Evolutionary conservation across 2,797 vertebrate species (phyloP).

Genomic region (Amblyopsis hoosieri): DNA sequence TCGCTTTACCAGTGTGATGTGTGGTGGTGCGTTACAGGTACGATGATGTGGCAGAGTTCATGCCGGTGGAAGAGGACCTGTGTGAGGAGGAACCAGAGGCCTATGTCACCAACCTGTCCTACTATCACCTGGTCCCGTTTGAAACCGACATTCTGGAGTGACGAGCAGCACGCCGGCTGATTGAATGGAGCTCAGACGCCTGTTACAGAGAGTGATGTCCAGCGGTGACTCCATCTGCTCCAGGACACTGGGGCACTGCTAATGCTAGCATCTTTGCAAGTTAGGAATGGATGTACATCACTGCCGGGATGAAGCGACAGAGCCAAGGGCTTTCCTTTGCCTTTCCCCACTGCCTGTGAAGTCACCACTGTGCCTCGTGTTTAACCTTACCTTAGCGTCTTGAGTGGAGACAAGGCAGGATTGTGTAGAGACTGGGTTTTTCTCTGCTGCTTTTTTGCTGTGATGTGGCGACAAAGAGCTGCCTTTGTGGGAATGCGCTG

Average conservation of each 20-base stretch:
- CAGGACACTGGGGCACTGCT: conserved; percentile 27
- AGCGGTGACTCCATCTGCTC: conserved; percentile 10
- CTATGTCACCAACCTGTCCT: conserved; percentile 96
- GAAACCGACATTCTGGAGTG: conserved; percentile 97
- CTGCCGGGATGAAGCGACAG: conserved; percentile 3
- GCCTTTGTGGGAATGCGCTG: no score
- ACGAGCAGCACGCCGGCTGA: conserved; percentile 53
- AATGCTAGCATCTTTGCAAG: conserved; percentile 9
- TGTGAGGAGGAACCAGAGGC: conserved; percentile 90
- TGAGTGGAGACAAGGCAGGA: conserved; percentile 1
- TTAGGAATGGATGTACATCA: neutral
- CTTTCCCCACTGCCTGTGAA: conserved; percentile 26
- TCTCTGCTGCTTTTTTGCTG: conserved; percentile 1
- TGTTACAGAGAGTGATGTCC: neutral
- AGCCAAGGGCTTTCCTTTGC: neutral
- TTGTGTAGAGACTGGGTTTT: conserved; percentile 2
- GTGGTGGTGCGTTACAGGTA: conserved; percentile 74
- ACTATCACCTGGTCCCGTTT: conserved; percentile 96
- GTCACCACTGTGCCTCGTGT: conserved; percentile 61
- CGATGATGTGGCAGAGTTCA: conserved; percentile 85
- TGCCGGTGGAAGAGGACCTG: conserved; percentile 77
- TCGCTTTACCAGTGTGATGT: neutral
- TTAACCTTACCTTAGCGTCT: conserved; percentile 23
- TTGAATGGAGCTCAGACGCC: no score
- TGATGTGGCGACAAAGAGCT: neutral